These are phyloP conservation scores for Patella caerulea DNA, from an alignment of 2,888 invertebrate species.

Conservation along the genomic window DNA sequence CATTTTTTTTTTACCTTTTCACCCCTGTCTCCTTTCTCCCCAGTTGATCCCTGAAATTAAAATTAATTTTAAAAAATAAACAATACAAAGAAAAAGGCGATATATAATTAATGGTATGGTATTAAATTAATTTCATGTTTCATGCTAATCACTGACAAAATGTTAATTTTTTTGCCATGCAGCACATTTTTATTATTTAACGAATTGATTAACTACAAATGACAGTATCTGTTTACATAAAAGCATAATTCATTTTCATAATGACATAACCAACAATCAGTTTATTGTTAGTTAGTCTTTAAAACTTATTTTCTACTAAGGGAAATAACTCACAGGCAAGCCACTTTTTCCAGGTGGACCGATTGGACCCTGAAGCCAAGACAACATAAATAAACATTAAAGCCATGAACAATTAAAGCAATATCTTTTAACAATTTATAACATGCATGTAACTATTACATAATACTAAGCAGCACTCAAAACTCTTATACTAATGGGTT, in stretches of 20 bases:
- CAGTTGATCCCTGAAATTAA: constrained; percentile 43
- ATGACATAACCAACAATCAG: neutral
- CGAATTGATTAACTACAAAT: no score
- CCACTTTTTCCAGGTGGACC: constrained; percentile 41
- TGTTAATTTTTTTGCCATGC: neutral
- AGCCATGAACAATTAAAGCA: no score
- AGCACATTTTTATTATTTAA: no score
- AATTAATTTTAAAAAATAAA: no score
- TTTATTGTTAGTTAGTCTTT: neutral
- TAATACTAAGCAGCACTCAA: no score
- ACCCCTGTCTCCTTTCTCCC: constrained; percentile 49
- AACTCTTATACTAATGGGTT: no score
- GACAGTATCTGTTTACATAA: no score
- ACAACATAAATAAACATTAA: constrained; percentile 3
- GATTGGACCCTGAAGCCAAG: constrained; percentile 38
- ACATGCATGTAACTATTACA: no score
- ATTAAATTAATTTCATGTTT: neutral
- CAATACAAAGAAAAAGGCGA: no score
- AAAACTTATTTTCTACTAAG: neutral
- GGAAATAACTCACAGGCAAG: constrained; percentile 30
- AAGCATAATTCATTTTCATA: no score
- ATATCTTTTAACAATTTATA: no score
- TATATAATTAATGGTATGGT: neutral
- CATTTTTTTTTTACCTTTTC: constrained; percentile 35
- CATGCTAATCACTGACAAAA: neutral